Base-by-base conservation (phyloP, 2,888 invertebrate genomes). In the Salticus scenicus region DNA sequence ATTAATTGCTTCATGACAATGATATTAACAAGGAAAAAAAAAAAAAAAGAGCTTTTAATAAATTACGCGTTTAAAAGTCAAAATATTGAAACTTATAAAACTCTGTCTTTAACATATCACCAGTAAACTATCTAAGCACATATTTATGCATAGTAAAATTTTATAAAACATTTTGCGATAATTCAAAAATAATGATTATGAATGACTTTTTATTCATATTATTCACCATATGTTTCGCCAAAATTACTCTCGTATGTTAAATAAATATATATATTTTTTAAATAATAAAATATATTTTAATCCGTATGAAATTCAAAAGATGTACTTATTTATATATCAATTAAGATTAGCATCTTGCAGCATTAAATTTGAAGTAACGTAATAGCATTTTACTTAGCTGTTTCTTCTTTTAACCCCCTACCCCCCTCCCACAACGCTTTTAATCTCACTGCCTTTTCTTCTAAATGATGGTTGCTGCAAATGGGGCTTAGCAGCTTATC, bases 401-500 rank as follows among this genome's bases (percentile, higher is more conserved):
- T n/a, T n/a, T n/a, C n/a, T n/a, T n/a, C n/a, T n/a, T n/a, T n/a
- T n/a, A n/a, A n/a, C n/a, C n/a, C n/a, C n/a, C n/a, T n/a, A n/a
- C n/a, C n/a, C n/a, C n/a, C 4, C n/a, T 47, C 42, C n/a, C 10
- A 7, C 5, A 57, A 7, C 31, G 70, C 70, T 20, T 28, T 42
- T 70, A 70, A 70, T 70, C 28, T 27, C 17, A 28, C 14, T 42
- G 5, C 17, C 17, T 17, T 70, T n/a, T 42, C 17, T 27, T 24
- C 27, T 24, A 70, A 70, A 70, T 28, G 28, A 42, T 42, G 37
- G 37, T 70, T 42, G 12, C 42, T 27, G 41, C 28, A 70, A 70
- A 42, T 42, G 70, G 70, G 42, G 33, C 70, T 70, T 70, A 70
- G 33, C 42, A 42, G 70, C 42, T 42, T 37, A 42, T 42, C 37